Evolutionary conservation across 2,888 invertebrate species (phyloP), one percentile per base, ranked within the genome.

Genomic region (Hirtodrosophila alboralis): DNA sequence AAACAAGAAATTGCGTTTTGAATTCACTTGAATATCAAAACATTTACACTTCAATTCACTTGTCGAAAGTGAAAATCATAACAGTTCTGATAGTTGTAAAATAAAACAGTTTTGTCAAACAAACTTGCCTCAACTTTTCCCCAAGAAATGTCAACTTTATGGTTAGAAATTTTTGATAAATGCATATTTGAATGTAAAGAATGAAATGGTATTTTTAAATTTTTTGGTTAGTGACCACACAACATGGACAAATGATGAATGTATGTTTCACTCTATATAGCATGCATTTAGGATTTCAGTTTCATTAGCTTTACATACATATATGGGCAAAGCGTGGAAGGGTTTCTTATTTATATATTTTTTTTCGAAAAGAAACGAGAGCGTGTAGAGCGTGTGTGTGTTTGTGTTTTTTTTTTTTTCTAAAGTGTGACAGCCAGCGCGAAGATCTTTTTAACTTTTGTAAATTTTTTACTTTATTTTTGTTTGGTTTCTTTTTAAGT

Each of bases 361-460:
- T 18, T 3, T 18, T 23, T 23, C 23, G 6, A 6, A 23, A 23
- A 23, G 8, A 23, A 23, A 6, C 57, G 16, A 14, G n/a, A 44
- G 33, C 37, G 30, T 10, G 18, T n/a, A 40, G 33, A 45, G 58
- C 40, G 26, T 49, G 36, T 54, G 45, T 47, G 21, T 30, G 13
- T 61, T 31, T 52, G 14, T 63, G 28, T 67, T 43, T 52, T 16
- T 53, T n/a, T 47, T 5, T 47, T 7, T 36, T 5, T 49, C n/a
- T 33, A 44, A 40, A 43, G 40, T 58, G 40, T 65, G 72, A 71
- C 71, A 66, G 67, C 65, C 56, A 72, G 63, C 67, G 56, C 74
- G 54, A 67, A 47, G 66, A 27, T 47, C 6, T 45, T 66, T 38
- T 38, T 38, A 18, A 1, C 18, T 38, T 37, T 33, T 31, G 21